Evolutionary conservation across 2,888 invertebrate genomes (phyloP), one percentile per base, ranked within the genome.

Genomic region (Xanthia icteritia): DNA sequence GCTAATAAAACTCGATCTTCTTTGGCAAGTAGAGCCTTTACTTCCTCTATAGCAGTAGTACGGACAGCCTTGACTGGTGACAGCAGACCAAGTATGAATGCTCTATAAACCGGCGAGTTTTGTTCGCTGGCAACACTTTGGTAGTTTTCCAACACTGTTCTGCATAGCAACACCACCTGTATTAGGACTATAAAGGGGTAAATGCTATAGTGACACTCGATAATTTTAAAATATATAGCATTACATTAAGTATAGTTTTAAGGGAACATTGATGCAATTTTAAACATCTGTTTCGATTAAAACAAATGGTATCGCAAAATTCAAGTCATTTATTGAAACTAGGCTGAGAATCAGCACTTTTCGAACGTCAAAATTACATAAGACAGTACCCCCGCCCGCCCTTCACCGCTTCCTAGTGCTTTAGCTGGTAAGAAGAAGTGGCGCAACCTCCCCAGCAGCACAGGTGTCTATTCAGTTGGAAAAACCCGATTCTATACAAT

Each of bases 161-260:
- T 98, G 91, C 98, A 98, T 88, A 99, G 97, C 89, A 97, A 96
- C 95, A 98, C 97, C 85, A 99, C 97, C 94, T 98, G 97, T 95
- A 97, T 93, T 92, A 94, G 94, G 95, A 97, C 97, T 97, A 94
- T 94, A 96, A 95, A 95, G 94, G 94, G 93, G 95, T 95, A 94
- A 94, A 92, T 93, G 92, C 90, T 93, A 93, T 93, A 95, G 94
- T 88, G 92, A 90, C 87, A 91, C 87, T 89, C 73, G 87, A 85
- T 86, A 86, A 88, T 72, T 81, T 81, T 45, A 77, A 78, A 72
- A 70, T 73, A 83, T 72, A 69, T 66, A 73, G 66, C 0, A 2
- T 63, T 56, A 60, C n/a, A 67, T 63, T 60, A n/a, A 15, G 5
- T 58, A 36, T 13, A 71, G 71, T 48, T 9, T 0, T 5, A 9